Percentiles rank a stretch among this genome's conserved stretches.
These are phyloP conservation scores for Lutraria rhynchaena DNA, from an alignment of 1,140 invertebrate genomes.

Conservation along the genomic window DNA sequence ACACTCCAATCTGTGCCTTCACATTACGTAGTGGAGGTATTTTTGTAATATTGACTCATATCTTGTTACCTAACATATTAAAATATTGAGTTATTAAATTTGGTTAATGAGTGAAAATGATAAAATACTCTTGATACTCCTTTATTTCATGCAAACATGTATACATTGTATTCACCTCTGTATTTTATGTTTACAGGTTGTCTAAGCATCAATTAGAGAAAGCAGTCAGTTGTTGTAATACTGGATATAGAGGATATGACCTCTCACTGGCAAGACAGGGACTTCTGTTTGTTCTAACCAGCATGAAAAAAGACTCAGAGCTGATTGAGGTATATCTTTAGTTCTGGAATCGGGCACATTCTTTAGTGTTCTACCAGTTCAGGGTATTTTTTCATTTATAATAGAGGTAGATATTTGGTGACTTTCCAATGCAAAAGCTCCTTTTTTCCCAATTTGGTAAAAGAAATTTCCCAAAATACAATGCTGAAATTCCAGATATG, in stretches of 20 bases:
- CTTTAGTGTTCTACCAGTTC: background rate
- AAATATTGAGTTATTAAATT: too few relatives aligned
- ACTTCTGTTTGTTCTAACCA: conserved; percentile 23
- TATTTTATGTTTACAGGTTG: conserved; percentile 16
- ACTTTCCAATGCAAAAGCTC: background rate
- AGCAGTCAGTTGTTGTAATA: background rate
- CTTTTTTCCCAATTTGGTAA: background rate
- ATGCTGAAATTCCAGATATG: background rate
- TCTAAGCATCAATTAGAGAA: conserved; percentile 42
- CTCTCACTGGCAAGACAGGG: conserved; percentile 39
- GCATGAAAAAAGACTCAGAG: conserved; percentile 36
- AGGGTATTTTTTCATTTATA: background rate
- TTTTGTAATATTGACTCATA: too few relatives aligned
- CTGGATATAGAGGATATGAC: conserved; percentile 24
- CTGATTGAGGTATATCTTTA: conserved; percentile 23
- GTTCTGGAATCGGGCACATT: background rate
- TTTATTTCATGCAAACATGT: too few relatives aligned
- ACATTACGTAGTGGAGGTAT: too few relatives aligned
- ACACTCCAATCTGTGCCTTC: too few relatives aligned
- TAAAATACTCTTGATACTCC: too few relatives aligned
- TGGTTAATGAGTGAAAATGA: too few relatives aligned
- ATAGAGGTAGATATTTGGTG: background rate
- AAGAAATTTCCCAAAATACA: background rate
- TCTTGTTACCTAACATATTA: too few relatives aligned
- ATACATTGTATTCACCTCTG: too few relatives aligned